Conservation (phyloP, 2,113 vertebrate genomes). For the Paracanthobrama guichenoti region DNA sequence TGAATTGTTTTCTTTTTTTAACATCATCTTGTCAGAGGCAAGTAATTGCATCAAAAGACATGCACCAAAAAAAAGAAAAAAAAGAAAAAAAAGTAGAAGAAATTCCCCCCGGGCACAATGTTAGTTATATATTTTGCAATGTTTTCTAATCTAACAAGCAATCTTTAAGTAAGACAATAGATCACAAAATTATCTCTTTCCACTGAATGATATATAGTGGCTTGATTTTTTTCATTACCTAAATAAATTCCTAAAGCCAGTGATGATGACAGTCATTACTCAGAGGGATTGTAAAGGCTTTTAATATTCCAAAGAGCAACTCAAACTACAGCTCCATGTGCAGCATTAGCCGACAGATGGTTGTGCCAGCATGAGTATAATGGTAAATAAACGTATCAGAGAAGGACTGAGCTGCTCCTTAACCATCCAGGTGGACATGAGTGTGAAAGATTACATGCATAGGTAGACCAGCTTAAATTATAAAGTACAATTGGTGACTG, state of each 20-base stretch:
- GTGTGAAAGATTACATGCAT: conserved; percentile 21
- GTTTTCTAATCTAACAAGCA: conserved; percentile 17
- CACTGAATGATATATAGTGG: neutral
- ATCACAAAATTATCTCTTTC: conserved; percentile 13
- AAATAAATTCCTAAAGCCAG: conserved; percentile 34
- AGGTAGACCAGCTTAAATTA: neutral
- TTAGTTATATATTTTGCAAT: conserved; percentile 48
- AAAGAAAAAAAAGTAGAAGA: conserved; percentile 39
- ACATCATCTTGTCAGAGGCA: neutral
- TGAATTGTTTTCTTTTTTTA: conserved; percentile 5
- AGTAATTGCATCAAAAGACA: neutral
- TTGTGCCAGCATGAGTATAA: conserved; percentile 46
- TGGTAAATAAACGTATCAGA: conserved; percentile 41
- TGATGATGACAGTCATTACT: conserved; percentile 25
- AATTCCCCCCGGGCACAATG: conserved; percentile 55
- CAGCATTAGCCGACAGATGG: conserved; percentile 40
- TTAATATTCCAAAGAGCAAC: conserved; percentile 44
- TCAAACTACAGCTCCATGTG: conserved; percentile 7
- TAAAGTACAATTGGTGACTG: neutral
- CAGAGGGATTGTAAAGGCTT: conserved; percentile 30
- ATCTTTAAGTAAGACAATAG: conserved; percentile 20
- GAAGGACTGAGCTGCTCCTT: conserved; percentile 32
- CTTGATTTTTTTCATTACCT: conserved; percentile 32
- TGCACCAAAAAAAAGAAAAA: conserved; percentile 38
- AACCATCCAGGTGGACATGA: conserved; percentile 28